Percentiles rank a stretch among this genome's conserved stretches.
These are phyloP conservation scores for Macaria liturata DNA, from an alignment of 2,888 invertebrate species.

Conservation along the genomic window DNA sequence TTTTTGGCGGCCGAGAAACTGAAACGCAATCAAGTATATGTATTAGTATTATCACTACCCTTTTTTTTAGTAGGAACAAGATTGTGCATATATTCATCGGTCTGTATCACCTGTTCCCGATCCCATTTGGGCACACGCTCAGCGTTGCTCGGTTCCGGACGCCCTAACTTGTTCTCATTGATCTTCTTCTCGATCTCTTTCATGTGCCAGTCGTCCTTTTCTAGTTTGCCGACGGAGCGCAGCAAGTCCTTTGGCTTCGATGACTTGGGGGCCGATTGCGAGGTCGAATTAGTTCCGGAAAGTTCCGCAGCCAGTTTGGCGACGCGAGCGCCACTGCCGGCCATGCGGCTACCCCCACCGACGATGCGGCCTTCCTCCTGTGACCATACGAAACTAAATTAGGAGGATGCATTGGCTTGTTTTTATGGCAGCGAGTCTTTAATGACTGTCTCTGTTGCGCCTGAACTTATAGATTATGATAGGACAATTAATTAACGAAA, in stretches of 20 bases:
- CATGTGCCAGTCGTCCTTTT: slow-evolving; percentile 95
- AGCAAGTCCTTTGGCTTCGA: slow-evolving; percentile 92
- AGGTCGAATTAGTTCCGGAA: slow-evolving; percentile 82
- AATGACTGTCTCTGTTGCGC: no score
- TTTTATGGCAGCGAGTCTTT: no score
- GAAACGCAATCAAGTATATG: neutral
- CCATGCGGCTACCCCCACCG: slow-evolving; percentile 57
- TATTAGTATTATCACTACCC: no score
- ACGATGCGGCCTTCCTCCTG: slow-evolving; percentile 72
- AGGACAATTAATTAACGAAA: no score
- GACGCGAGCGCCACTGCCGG: slow-evolving; percentile 64
- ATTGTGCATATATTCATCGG: no score
- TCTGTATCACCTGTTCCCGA: slow-evolving; percentile 85
- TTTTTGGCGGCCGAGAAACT: slow-evolving; percentile 71
- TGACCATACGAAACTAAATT: neutral
- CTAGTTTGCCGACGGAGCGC: slow-evolving; percentile 94
- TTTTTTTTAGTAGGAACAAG: no score
- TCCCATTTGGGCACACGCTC: slow-evolving; percentile 97
- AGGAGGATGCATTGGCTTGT: no score
- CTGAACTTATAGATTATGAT: no score
- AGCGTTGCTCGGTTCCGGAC: slow-evolving; percentile 83
- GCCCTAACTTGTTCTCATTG: slow-evolving; percentile 88
- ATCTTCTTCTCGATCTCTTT: slow-evolving; percentile 96
- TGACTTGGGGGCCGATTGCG: slow-evolving; percentile 80
- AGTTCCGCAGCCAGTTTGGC: slow-evolving; percentile 88